phyloP scores from a whole-genome alignment of 2,797 vertebrate genomes.

The Cynopterus sphinx region DNA sequence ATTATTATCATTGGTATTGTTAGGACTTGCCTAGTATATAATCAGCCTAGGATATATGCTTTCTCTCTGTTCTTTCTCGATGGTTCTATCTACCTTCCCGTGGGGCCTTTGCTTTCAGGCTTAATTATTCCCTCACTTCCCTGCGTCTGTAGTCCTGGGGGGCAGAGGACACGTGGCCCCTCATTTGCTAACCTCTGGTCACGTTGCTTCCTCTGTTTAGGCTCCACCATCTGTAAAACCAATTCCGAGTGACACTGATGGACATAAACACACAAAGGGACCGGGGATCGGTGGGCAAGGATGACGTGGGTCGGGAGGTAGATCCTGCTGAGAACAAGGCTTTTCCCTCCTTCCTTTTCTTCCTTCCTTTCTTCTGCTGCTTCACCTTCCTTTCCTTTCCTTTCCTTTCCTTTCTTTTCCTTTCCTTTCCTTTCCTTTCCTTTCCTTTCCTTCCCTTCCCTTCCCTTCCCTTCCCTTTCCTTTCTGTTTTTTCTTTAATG shows the following conservation, averaged over 20 bases:
- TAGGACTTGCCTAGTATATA: background rate
- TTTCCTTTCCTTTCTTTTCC: background rate
- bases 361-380: too few species aligned
- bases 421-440: too few species aligned
- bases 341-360: accelerated
- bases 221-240: background rate
- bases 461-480: accelerated
- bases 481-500: background rate
- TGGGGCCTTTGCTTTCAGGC: accelerated
- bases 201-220: background rate
- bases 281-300: background rate
- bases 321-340: accelerated
- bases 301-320: accelerated
- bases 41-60: background rate
- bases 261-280: accelerated
- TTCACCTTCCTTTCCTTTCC: background rate
- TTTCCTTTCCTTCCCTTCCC: background rate
- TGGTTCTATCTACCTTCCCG: background rate
- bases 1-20: background rate
- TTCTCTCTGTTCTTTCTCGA: background rate
- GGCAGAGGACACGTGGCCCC: accelerated
- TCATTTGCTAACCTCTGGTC: background rate
- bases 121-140: accelerated
- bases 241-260: background rate
- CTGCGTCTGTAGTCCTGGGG: accelerated